Evolutionary conservation across 92 coral and sea anemone species (phyloP).

Genomic region (Plumapathes pennacea): DNA sequence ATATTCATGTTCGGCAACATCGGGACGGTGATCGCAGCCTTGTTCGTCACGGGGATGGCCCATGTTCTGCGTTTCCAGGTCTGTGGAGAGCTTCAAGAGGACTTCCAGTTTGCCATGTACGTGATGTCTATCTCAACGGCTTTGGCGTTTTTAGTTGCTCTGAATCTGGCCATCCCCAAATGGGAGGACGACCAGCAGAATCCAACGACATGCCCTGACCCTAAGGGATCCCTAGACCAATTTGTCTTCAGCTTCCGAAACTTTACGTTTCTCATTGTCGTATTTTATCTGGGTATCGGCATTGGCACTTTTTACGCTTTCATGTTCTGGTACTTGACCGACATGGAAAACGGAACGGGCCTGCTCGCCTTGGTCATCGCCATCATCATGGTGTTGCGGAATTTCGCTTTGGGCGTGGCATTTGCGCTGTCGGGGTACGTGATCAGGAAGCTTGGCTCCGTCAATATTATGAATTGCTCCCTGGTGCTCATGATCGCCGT

Average conservation of each 20-base stretch:
- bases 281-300: constrained; percentile 61
- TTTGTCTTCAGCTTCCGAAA: constrained; percentile 41
- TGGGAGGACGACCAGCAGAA: not conserved
- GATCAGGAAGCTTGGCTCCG: constrained; percentile 30
- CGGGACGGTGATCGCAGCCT: not conserved
- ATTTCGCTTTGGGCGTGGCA: constrained; percentile 37
- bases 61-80: not conserved
- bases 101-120: not conserved
- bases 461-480: constrained; percentile 25
- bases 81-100: not conserved
- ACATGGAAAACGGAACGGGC: constrained; percentile 46
- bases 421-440: constrained; percentile 50
- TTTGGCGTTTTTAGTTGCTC: not conserved
- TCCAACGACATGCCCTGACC: not conserved
- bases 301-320: constrained; percentile 55
- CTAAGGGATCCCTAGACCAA: constrained; percentile 4
- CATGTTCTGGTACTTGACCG: constrained; percentile 73
- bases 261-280: constrained; percentile 45
- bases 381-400: constrained; percentile 45
- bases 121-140: not conserved
- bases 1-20: constrained; percentile 14
- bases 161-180: constrained; percentile 1
- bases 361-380: constrained; percentile 61
- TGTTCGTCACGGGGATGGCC: not conserved
- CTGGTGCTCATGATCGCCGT: constrained; percentile 23